Evolutionary conservation across 2,797 vertebrate genomes (phyloP).

Genomic region (Hozukius guyotensis): DNA sequence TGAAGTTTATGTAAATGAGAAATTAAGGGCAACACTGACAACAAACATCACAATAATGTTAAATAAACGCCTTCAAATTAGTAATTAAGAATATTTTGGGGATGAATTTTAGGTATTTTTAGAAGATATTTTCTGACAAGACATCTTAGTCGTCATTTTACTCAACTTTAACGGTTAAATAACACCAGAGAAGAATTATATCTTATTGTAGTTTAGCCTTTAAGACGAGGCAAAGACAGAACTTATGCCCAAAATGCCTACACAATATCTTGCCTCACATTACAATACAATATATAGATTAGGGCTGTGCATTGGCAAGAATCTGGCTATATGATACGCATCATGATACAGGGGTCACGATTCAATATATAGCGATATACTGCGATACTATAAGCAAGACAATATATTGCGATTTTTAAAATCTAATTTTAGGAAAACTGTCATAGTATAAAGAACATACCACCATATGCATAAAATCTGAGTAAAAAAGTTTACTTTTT

Average conservation of each 20-base stretch:
- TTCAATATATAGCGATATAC: accelerated
- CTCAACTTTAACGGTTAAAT: neutral
- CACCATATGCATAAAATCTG: no score
- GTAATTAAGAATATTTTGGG: neutral
- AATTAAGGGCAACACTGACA: neutral
- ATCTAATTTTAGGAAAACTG: no score
- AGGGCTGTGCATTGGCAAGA: neutral
- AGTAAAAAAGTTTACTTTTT: no score
- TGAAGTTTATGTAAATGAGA: neutral
- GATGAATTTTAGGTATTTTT: neutral
- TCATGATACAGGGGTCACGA: no score
- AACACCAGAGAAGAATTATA: neutral
- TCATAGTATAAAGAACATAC: no score
- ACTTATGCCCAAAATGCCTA: neutral
- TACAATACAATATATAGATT: neutral
- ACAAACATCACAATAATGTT: neutral
- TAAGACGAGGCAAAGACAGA: neutral
- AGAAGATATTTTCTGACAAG: neutral
- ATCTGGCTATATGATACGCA: neutral
- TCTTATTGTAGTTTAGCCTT: neutral
- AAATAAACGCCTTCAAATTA: neutral
- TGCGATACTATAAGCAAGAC: neutral
- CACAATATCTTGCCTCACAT: neutral
- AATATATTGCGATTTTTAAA: no score
- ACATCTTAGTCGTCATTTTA: neutral